Conservation (phyloP, 1,140 invertebrate species). For the Colletes latitarsis region DNA sequence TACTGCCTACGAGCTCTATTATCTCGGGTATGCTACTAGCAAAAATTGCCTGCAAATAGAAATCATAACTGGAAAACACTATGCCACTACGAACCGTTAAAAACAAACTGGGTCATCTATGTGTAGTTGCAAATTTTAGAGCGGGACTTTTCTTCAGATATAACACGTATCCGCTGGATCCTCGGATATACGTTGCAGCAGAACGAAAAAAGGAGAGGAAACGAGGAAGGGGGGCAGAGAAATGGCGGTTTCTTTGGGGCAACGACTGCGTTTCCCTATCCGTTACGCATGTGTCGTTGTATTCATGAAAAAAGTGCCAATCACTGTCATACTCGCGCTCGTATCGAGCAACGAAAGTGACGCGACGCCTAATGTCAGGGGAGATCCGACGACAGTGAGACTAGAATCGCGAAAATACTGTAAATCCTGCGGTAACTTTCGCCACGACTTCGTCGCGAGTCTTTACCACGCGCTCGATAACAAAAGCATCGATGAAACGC, state of each 20-base stretch:
- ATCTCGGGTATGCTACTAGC: slow-evolving; percentile 99
- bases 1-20: slow-evolving; percentile 98
- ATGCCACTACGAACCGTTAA: slow-evolving; percentile 66
- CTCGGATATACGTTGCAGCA: slow-evolving; percentile 33
- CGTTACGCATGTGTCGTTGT: slow-evolving; percentile 12
- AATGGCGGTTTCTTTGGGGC: slow-evolving; percentile 8
- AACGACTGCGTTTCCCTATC: slow-evolving; percentile 32
- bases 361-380: slow-evolving; percentile 1
- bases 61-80: slow-evolving; percentile 75
- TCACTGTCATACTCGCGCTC: slow-evolving; percentile 1
- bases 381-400: neutral
- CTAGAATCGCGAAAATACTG: neutral
- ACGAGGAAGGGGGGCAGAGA: neutral
- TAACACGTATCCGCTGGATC: slow-evolving; percentile 28
- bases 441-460: neutral
- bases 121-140: slow-evolving; percentile 60
- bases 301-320: slow-evolving; percentile 13
- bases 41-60: slow-evolving; percentile 94
- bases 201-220: neutral
- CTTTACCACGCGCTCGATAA: no score
- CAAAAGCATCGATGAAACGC: no score
- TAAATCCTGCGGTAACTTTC: neutral
- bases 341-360: neutral
- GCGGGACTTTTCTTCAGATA: slow-evolving; percentile 34
- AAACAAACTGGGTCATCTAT: slow-evolving; percentile 66